phyloP scores from a whole-genome alignment of 2,113 vertebrate species.

The Paramormyrops kingsleyae region DNA sequence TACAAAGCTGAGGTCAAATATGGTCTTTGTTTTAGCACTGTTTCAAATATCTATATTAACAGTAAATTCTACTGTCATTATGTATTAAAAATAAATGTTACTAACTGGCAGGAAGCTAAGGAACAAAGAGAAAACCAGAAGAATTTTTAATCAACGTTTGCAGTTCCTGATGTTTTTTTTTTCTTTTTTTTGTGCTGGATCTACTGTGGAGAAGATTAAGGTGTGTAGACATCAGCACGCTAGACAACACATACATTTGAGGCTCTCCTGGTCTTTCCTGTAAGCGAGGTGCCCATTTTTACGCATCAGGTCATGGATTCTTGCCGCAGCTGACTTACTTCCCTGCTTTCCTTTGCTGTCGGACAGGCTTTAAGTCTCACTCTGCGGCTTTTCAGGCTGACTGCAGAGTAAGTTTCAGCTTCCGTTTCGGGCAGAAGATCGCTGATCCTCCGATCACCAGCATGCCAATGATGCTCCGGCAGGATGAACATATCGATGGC shows the following conservation, averaged over 20 bases:
- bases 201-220: neutral
- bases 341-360: neutral
- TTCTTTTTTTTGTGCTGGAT: neutral
- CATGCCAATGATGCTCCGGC: constrained; percentile 21
- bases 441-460: constrained; percentile 22
- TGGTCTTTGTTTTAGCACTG: neutral
- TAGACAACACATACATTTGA: neutral
- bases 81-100: neutral
- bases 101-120: neutral
- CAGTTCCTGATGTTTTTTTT: neutral
- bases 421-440: neutral
- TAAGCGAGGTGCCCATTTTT: neutral
- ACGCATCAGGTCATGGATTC: neutral
- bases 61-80: neutral
- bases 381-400: no score
- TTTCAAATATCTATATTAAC: neutral
- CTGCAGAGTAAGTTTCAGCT: neutral
- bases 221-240: neutral
- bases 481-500: constrained; percentile 17
- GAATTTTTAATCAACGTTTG: neutral
- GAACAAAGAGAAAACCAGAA: neutral
- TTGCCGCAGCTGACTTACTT: neutral
- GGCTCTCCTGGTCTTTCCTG: neutral
- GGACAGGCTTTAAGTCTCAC: neutral
- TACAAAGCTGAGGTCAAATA: neutral